Evolutionary conservation across 2,888 invertebrate species (phyloP), one percentile per base, ranked within the genome.

Genomic region (Oligia fasciuncula): DNA sequence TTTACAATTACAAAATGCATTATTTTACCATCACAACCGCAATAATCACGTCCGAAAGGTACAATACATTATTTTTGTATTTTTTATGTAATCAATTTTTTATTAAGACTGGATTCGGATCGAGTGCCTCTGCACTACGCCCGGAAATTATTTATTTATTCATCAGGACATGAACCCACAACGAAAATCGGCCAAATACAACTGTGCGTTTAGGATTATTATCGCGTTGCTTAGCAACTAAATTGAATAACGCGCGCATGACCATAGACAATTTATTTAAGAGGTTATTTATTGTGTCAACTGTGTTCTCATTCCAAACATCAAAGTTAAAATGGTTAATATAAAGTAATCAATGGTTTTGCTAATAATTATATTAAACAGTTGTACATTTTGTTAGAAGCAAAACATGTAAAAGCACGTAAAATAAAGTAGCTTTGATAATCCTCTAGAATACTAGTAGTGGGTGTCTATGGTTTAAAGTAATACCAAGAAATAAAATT

Each of bases 211-310:
- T 90, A 78, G 83, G 87, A 88, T 90, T 87, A 86, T 83, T 79
- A 85, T 77, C 83, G 85, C 88, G 96, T 97, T 96, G 96, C 96
- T 91, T 92, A 89, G 96, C 95, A 95, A 97, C 96, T 84, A 89
- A 93, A 93, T 96, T 94, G 91, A 96, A 96, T 94, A 93, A 92
- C 95, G 94, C 96, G 96, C 95, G 94, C 89, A 88, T 82, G 49
- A 35, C 85, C 88, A 91, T 89, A 91, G 87, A 90, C 88, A 85
- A 89, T 73, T 66, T 17, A 60, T 60, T 57, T 8, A 0, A 13
- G 6, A 75, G 62, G 74, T 46, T 80, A 35, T 68, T 49, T 77
- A 62, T 0, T 0, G 19, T 63, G 49, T 57, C 72, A 71, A 29
- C 35, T 83, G 19, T 6, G 3, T 11, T 2, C 3, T 49, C 35